Evolutionary conservation across 2,113 vertebrate genomes (phyloP).

Genomic region (Lophotis ruficrista): DNA sequence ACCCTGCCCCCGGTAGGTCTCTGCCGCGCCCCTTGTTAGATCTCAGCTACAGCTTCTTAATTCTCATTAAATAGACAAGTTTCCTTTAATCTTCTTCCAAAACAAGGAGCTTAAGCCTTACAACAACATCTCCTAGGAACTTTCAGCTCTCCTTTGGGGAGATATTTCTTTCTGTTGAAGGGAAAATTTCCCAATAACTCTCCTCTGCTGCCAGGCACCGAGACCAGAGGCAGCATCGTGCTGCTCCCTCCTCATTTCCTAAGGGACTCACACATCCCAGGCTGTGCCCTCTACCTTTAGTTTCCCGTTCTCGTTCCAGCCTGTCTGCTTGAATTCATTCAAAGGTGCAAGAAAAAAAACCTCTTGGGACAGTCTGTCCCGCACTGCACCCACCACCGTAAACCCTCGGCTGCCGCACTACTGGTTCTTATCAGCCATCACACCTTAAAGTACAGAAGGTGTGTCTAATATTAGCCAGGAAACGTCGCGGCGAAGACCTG

Average conservation of each 20-base stretch:
- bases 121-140: neutral
- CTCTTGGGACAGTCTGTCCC: neutral
- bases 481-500: conserved; percentile 51
- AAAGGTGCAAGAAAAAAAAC: neutral
- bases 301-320: neutral
- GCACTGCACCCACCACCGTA: neutral
- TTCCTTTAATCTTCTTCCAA: conserved; percentile 11
- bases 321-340: neutral
- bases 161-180: neutral
- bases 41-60: neutral
- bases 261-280: neutral
- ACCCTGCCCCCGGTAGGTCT: neutral
- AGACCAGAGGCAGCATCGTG: neutral
- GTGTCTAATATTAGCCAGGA: conserved; percentile 63
- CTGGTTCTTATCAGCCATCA: conserved; percentile 67
- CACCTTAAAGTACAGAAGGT: conserved; percentile 41
- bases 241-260: neutral
- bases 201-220: neutral
- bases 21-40: accelerated
- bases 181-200: conserved; percentile 15
- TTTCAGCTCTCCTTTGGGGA: neutral
- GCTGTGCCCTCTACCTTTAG: neutral
- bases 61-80: neutral
- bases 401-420: neutral
- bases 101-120: neutral